Conservation (phyloP, 2,888 invertebrate genomes). For the Tenodera sinensis region DNA sequence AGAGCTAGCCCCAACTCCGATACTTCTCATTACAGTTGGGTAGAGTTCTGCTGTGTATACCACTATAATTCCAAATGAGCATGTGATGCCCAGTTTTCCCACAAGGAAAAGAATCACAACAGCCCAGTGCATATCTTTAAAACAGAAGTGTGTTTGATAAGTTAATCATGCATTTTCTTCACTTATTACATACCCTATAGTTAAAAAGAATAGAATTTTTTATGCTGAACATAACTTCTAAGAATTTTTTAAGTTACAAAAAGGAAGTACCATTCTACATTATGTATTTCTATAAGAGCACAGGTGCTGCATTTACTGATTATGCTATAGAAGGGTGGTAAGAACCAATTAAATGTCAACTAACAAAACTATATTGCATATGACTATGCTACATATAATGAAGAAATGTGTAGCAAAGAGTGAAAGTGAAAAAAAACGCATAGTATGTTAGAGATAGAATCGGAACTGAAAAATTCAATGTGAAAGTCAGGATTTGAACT, state of each 20-base stretch:
- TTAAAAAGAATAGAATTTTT: background rate
- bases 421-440: too few species aligned
- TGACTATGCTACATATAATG: background rate
- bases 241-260: too few species aligned
- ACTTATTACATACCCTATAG: background rate
- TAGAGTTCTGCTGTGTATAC: conserved; percentile 58
- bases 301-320: too few species aligned
- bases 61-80: conserved; percentile 60
- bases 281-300: too few species aligned
- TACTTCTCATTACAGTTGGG: conserved; percentile 53
- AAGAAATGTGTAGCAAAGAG: background rate
- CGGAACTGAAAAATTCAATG: too few species aligned
- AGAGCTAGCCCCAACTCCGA: conserved; percentile 58
- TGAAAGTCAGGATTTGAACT: too few species aligned
- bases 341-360: too few species aligned
- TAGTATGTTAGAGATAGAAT: too few species aligned
- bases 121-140: conserved; percentile 51
- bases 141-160: background rate
- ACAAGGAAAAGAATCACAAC: conserved; percentile 55
- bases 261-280: too few species aligned
- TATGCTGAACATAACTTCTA: background rate
- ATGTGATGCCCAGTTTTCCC: conserved; percentile 62
- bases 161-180: background rate
- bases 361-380: too few species aligned
- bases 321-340: too few species aligned